A percentile compares a stretch with the other conserved stretches of the same genome.
These are phyloP conservation scores for Polydrusus pterygomalis DNA, from an alignment of 2,888 invertebrate genomes.

Conservation along the genomic window DNA sequence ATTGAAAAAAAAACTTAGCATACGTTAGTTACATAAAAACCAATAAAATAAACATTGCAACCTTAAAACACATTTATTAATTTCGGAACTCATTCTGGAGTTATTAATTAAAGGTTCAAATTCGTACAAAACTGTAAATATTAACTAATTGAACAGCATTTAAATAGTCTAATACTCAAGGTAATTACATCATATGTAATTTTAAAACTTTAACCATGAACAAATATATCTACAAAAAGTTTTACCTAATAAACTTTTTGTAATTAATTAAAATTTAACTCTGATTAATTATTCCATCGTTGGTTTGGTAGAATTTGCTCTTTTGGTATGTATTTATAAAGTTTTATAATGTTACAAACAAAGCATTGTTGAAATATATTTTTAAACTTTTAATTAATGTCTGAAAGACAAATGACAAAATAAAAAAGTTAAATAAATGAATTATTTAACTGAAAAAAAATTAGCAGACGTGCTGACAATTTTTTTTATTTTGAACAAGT, in stretches of 20 bases:
- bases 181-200: background rate
- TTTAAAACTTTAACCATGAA: constrained; percentile 7
- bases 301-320: constrained; percentile 42
- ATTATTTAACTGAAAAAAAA: too few relatives aligned
- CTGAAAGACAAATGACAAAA: background rate
- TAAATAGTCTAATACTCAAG: too few relatives aligned
- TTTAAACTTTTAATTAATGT: constrained; percentile 41
- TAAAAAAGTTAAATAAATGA: background rate
- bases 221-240: constrained; percentile 10
- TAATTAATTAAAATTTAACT: constrained; percentile 49
- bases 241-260: constrained; percentile 7
- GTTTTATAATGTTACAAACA: constrained; percentile 39
- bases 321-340: constrained; percentile 38
- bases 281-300: constrained; percentile 43
- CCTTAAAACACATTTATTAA: too few relatives aligned
- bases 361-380: constrained; percentile 39
- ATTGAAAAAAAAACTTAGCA: too few relatives aligned
- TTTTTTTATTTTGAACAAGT: too few relatives aligned
- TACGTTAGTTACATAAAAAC: too few relatives aligned
- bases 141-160: too few relatives aligned
- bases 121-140: too few relatives aligned
- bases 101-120: too few relatives aligned
- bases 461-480: too few relatives aligned
- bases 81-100: too few relatives aligned
- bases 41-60: too few relatives aligned